A percentile compares a stretch with the other conserved stretches of the same genome.
These are phyloP conservation scores for Cephalopterus ornatus DNA, from an alignment of 2,113 vertebrate genomes.

Conservation along the genomic window DNA sequence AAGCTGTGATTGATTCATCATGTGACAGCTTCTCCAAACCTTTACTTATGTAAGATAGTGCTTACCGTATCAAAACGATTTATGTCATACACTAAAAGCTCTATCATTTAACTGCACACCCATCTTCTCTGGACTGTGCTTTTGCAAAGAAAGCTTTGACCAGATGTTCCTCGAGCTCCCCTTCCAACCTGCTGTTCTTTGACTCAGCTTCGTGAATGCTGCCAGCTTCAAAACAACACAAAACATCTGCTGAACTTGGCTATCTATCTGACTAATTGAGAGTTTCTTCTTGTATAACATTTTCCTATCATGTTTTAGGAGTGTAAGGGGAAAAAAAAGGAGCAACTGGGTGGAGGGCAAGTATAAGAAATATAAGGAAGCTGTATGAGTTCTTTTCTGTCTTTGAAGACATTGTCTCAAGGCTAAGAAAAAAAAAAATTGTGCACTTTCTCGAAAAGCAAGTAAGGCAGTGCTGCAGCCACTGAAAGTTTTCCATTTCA, in stretches of 20 bases:
- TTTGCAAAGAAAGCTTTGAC: background rate
- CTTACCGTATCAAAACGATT: background rate
- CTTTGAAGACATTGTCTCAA: background rate
- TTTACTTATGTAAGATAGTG: background rate
- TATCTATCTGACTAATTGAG: background rate
- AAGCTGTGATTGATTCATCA: background rate
- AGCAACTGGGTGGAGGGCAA: background rate
- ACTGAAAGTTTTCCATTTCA: background rate
- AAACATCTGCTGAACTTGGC: conserved; percentile 50
- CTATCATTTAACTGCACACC: background rate
- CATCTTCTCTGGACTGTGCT: background rate
- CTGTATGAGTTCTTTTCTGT: background rate
- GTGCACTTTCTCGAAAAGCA: background rate
- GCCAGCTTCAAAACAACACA: background rate
- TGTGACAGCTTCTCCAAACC: background rate
- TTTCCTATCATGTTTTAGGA: background rate
- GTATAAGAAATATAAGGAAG: background rate
- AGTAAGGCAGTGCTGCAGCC: background rate
- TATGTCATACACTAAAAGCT: background rate
- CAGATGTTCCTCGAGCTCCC: background rate
- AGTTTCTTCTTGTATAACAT: background rate
- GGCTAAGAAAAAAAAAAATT: background rate
- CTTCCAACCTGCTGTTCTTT: background rate
- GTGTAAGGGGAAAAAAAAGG: background rate
- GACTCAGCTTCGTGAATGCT: background rate